Conservation (phyloP, 2,797 vertebrate genomes). For the Hylomyscus alleni region DNA sequence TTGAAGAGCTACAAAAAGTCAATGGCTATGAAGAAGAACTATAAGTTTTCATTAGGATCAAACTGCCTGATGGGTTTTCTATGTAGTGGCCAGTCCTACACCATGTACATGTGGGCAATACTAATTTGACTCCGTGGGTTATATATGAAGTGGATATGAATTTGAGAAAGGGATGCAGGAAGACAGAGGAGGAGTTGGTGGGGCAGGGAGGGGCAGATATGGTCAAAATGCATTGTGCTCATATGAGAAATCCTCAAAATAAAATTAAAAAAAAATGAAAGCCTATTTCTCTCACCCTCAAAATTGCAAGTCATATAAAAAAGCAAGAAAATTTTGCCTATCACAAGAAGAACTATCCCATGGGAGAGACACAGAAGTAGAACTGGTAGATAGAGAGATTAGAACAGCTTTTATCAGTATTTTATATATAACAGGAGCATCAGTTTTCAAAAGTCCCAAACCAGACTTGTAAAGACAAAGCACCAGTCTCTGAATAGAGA, state of each 20-base stretch:
- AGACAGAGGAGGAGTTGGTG: neutral
- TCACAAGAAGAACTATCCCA: neutral
- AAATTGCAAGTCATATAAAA: neutral
- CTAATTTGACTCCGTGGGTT: too few relatives aligned
- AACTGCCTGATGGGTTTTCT: too few relatives aligned
- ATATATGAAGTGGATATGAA: neutral
- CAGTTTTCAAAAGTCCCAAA: conserved; percentile 9
- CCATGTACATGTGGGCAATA: neutral
- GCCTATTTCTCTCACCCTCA: neutral
- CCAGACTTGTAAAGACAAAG: conserved; percentile 36
- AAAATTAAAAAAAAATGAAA: neutral
- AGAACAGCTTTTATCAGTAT: neutral
- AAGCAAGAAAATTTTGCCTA: neutral
- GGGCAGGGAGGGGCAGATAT: too few relatives aligned
- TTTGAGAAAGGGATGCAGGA: neutral
- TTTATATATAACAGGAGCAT: neutral
- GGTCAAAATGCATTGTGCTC: neutral
- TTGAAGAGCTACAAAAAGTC: neutral
- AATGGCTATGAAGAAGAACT: neutral
- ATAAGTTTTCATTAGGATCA: too few relatives aligned
- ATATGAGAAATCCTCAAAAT: neutral
- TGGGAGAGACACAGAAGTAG: neutral
- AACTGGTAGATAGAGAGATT: neutral
- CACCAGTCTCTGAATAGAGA: neutral
- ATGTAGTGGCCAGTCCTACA: neutral